Evolutionary conservation across 2,113 vertebrate species (phyloP).

Genomic region (human (Homo sapiens)): DNA sequence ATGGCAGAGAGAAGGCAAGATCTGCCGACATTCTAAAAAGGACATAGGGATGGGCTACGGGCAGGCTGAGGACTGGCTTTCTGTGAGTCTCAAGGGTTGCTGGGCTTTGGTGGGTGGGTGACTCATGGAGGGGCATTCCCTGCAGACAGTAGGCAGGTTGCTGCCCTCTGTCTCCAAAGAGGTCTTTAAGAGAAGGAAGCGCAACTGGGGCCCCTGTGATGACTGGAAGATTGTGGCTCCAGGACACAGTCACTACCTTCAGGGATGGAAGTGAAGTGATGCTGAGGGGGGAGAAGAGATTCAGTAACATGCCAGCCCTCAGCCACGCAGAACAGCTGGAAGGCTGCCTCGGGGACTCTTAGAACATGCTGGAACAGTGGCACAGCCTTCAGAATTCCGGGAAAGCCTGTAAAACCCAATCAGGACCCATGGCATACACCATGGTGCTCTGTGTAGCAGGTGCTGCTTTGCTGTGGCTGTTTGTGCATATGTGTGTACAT

Average conservation of each 20-base stretch:
- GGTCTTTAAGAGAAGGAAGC: background rate
- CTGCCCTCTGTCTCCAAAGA: background rate
- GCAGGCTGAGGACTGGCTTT: background rate
- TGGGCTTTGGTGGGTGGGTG: background rate
- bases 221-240: background rate
- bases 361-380: background rate
- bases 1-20: background rate
- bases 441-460: accelerated
- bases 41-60: background rate
- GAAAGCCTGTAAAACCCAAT: background rate
- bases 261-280: background rate
- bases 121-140: background rate
- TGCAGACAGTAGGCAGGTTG: background rate
- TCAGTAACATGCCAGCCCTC: background rate
- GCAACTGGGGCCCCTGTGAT: background rate
- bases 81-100: background rate
- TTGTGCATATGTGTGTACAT: background rate
- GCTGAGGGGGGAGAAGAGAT: background rate
- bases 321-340: too few relatives aligned
- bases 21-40: background rate
- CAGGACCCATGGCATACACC: background rate
- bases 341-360: background rate
- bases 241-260: background rate
- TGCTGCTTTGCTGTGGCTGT: background rate
- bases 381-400: background rate